Percentiles rank a stretch among this genome's conserved stretches.
phyloP scores from a whole-genome alignment of 2,797 vertebrate species.

The Paguma larvata region DNA sequence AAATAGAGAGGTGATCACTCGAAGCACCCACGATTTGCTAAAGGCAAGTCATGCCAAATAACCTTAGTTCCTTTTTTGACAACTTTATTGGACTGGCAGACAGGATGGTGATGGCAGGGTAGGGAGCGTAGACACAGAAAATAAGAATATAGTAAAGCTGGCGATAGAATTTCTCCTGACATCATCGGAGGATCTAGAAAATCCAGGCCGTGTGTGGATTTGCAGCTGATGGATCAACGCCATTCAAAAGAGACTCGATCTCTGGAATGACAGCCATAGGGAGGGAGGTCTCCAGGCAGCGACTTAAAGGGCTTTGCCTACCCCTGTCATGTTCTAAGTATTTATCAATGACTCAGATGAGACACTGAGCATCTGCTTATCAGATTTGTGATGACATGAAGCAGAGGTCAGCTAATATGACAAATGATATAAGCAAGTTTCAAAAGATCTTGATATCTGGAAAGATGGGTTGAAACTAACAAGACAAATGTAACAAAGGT shows the following conservation, averaged over 20 bases:
- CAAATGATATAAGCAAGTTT: conserved; percentile 41
- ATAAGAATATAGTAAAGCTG: background rate
- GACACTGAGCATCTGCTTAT: conserved; percentile 11
- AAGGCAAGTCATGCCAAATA: background rate
- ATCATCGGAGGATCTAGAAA: background rate
- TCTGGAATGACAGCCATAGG: background rate
- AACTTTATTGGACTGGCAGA: background rate
- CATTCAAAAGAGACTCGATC: background rate
- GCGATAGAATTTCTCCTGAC: background rate
- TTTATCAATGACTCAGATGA: conserved; percentile 36
- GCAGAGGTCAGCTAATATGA: conserved; percentile 56
- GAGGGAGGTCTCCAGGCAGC: background rate
- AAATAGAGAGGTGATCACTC: background rate
- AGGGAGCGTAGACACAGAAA: background rate
- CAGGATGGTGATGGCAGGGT: background rate
- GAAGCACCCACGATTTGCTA: background rate
- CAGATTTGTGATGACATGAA: conserved; percentile 30
- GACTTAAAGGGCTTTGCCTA: background rate
- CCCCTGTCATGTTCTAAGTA: background rate
- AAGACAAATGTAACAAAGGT: conserved; percentile 27
- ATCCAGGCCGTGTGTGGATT: background rate
- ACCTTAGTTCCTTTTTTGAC: background rate
- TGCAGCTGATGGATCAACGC: background rate
- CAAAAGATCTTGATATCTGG: conserved; percentile 34
- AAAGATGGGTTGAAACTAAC: conserved; percentile 33